A percentile compares a stretch with the other conserved stretches of the same genome.
Evolutionary conservation across 1,140 invertebrate species (phyloP).

Genomic region (Euwallacea fornicatus): DNA sequence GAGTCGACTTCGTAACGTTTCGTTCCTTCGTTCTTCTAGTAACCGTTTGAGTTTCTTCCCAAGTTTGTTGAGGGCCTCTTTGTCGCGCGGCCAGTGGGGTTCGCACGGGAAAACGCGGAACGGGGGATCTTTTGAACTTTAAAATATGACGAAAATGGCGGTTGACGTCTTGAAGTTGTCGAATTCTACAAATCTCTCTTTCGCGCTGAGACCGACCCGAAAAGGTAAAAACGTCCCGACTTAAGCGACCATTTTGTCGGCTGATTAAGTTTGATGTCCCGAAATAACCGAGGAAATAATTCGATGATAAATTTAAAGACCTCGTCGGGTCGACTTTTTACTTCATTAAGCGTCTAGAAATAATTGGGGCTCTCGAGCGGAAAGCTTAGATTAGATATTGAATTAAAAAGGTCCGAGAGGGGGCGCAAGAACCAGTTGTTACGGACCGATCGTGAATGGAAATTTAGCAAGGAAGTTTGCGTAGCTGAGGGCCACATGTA

Average conservation of each 20-base stretch:
- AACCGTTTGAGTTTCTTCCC: too few relatives aligned
- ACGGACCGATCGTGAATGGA: neutral
- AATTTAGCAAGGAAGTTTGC: neutral
- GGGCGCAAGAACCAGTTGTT: neutral
- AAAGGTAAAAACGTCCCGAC: too few relatives aligned
- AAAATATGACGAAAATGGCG: too few relatives aligned
- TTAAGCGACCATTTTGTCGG: neutral
- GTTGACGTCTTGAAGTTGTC: too few relatives aligned
- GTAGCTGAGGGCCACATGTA: neutral
- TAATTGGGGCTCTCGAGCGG: slow-evolving; percentile 14
- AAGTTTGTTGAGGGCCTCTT: too few relatives aligned
- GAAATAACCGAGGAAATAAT: slow-evolving; percentile 8
- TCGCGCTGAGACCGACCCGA: too few relatives aligned
- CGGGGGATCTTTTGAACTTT: too few relatives aligned
- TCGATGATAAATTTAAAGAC: slow-evolving; percentile 15
- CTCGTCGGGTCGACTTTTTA: slow-evolving; percentile 15
- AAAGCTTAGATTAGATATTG: slow-evolving; percentile 17
- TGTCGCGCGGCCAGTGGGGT: too few relatives aligned
- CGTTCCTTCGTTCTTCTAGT: too few relatives aligned
- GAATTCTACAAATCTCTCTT: too few relatives aligned
- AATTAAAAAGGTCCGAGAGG: slow-evolving; percentile 12
- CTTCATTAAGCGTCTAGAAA: slow-evolving; percentile 15
- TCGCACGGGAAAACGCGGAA: too few relatives aligned
- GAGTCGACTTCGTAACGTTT: too few relatives aligned
- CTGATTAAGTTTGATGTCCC: slow-evolving; percentile 15